phyloP scores from a whole-genome alignment of 2,888 invertebrate genomes.

The Heteromyza rotundicornis region DNA sequence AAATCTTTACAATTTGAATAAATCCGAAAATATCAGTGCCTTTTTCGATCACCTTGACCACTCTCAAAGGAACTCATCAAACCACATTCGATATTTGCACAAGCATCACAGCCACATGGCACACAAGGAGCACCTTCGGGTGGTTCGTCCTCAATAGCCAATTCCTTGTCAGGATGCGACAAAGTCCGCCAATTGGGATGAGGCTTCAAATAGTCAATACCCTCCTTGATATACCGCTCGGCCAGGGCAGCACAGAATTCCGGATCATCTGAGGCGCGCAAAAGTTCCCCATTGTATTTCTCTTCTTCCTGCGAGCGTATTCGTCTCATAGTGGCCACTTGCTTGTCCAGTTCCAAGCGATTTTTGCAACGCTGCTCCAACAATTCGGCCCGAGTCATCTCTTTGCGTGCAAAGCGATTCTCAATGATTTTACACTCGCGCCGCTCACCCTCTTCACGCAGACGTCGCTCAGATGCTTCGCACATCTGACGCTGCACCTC shows the following conservation, averaged over 20 bases:
- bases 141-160: conserved; percentile 24
- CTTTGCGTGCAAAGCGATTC: conserved; percentile 48
- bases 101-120: background rate
- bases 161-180: conserved; percentile 37
- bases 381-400: conserved; percentile 35
- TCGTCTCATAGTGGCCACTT: conserved; percentile 43
- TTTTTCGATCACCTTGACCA: no score
- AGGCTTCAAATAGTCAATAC: conserved; percentile 47
- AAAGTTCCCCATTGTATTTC: conserved; percentile 38
- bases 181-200: conserved; percentile 56
- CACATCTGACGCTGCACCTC: conserved; percentile 48
- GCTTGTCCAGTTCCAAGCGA: conserved; percentile 43
- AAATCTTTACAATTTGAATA: no score
- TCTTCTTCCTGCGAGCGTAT: conserved; percentile 43
- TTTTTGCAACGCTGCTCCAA: conserved; percentile 32
- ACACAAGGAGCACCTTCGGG: background rate
- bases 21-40: no score
- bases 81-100: no score
- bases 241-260: conserved; percentile 44
- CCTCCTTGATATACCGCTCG: conserved; percentile 38
- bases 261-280: conserved; percentile 46
- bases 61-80: no score
- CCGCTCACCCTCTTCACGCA: conserved; percentile 42
- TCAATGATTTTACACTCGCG: conserved; percentile 49
- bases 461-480: conserved; percentile 44